phyloP scores from a whole-genome alignment of 2,797 vertebrate genomes.

The Gadopsis bispinosus region DNA sequence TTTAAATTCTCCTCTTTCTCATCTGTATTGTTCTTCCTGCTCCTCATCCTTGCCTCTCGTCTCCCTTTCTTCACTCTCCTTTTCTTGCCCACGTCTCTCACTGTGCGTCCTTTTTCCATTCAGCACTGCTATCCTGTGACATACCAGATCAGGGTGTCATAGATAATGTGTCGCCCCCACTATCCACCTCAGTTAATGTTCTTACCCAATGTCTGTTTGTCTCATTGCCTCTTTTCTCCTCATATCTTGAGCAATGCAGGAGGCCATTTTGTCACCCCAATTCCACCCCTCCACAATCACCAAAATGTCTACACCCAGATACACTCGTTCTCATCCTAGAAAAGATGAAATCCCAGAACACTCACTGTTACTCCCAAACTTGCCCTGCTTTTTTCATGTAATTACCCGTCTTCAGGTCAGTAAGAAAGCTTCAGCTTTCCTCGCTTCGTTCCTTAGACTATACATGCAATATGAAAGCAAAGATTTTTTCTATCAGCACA shows the following conservation, averaged over 20 bases:
- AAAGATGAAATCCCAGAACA: slow-evolving; percentile 42
- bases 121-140: slow-evolving; percentile 29
- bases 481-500: slow-evolving; percentile 2
- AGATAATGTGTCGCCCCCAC: slow-evolving; percentile 36
- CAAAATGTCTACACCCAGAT: slow-evolving; percentile 56
- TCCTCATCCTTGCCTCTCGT: slow-evolving; percentile 4
- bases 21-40: slow-evolving; percentile 17
- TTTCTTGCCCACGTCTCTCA: slow-evolving; percentile 6
- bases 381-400: not conserved
- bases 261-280: slow-evolving; percentile 65
- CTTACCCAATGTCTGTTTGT: slow-evolving; percentile 7
- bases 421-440: not conserved
- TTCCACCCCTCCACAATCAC: slow-evolving; percentile 34
- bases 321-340: slow-evolving; percentile 34
- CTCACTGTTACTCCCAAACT: slow-evolving; percentile 25
- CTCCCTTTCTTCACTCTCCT: slow-evolving; percentile 3
- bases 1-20: slow-evolving; percentile 5
- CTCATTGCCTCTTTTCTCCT: slow-evolving; percentile 18
- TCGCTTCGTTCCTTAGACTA: not conserved
- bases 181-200: slow-evolving; percentile 48
- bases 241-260: slow-evolving; percentile 42
- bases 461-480: slow-evolving; percentile 12
- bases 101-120: not conserved
- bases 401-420: slow-evolving; percentile 12
- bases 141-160: slow-evolving; percentile 46